Base-by-base conservation (phyloP, 2,113 vertebrate species). In the Periophthalmus modestus region DNA sequence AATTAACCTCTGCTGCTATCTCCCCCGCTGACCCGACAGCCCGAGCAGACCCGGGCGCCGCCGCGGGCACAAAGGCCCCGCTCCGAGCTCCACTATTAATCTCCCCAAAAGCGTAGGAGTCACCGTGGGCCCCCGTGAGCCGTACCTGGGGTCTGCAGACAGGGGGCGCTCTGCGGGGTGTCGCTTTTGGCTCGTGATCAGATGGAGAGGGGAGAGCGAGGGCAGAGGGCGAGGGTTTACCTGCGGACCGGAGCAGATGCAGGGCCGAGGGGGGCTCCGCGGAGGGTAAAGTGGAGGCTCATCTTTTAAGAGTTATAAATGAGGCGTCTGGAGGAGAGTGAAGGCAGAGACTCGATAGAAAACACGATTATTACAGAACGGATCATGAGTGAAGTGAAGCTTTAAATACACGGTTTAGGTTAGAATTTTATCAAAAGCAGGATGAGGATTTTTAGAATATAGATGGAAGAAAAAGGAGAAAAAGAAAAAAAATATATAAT, bases 11-110 rank as follows among this genome's bases (percentile, higher is more conserved):
- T 74, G 88, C 92, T 89, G 88, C 78, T 85, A 87, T 82, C 87
- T 87, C 88, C 81, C 72, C 75, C 82, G 81, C 87, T 85, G 87
- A 83, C 80, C 90, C 90, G 74, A 91, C 93, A 93, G 93, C 93
- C 92, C 91, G 91, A 89, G 88, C 90, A 89, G 89, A 87, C 91
- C 90, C 92, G 91, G 92, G 90, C 73, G 80, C 89, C 82, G 87
- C 87, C 76, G 28, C 23, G 28, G 57, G 84, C 91, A 92, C 90
- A 93, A 92, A 93, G 91, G 88, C 85, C 43, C 82, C 80, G 81
- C 33, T 67, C 79, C 54, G 89, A 88, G 84, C 86, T 89, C 74
- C 86, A 84, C 87, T 89, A 88, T 90, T 93, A 93, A 93, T 94
- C 92, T 93, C 85, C 85, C 87, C 86, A 89, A 86, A 87, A 85